Conservation (phyloP, 2,797 vertebrate species). For the Psittacula derbiana region DNA sequence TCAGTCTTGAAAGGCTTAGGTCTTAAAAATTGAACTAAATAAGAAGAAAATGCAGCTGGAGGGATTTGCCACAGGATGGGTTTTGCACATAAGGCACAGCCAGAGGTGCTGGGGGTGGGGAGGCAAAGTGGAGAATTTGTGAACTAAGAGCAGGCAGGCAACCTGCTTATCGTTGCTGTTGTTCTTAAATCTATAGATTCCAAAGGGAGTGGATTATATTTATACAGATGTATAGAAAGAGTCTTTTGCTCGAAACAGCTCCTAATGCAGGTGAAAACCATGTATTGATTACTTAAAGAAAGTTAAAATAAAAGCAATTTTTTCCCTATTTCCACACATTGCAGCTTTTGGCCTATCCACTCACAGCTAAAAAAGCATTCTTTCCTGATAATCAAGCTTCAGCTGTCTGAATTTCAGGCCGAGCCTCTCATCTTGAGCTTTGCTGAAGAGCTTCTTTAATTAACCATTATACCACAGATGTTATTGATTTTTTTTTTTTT, state of each 20-base stretch:
- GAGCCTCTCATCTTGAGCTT: constrained; percentile 98
- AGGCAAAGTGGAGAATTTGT: background rate
- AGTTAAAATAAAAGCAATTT: constrained; percentile 85
- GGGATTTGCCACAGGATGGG: background rate
- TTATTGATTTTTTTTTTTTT: constrained; percentile 95
- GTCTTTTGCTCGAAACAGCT: constrained; percentile 59
- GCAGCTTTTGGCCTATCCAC: constrained; percentile 95
- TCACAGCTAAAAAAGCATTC: constrained; percentile 98
- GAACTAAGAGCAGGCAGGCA: background rate
- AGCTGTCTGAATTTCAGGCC: constrained; percentile 94
- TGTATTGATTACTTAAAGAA: constrained; percentile 84
- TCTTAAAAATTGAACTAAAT: background rate
- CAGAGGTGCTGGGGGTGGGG: background rate
- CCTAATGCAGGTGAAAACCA: constrained; percentile 78
- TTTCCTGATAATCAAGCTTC: constrained; percentile 99
- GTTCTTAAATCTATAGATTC: constrained; percentile 56
- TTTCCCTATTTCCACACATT: constrained; percentile 82
- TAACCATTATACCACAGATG: constrained; percentile 99
- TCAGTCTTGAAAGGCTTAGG: background rate
- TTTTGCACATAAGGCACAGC: background rate
- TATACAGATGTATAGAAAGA: constrained; percentile 60
- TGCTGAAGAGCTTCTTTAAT: constrained; percentile 99
- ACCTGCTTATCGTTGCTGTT: constrained; percentile 7
- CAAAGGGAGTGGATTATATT: constrained; percentile 63
- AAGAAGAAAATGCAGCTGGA: background rate